Conservation (phyloP, 2,113 vertebrate genomes). For the Percina caprodes region DNA sequence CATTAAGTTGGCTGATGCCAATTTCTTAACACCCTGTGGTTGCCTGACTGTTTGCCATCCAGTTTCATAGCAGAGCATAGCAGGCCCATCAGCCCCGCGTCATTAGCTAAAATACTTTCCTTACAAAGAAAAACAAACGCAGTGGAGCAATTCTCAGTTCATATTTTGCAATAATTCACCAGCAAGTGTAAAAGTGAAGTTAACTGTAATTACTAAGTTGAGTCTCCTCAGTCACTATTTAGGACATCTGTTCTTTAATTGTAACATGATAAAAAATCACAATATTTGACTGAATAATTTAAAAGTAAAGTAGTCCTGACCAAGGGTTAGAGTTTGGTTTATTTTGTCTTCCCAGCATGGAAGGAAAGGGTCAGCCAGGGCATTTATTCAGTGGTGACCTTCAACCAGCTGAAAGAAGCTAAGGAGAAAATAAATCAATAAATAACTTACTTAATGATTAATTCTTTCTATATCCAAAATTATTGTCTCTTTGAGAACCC, state of each 20-base stretch:
- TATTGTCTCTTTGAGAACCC: too few relatives aligned
- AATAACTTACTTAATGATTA: background rate
- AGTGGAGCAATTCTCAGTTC: background rate
- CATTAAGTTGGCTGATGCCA: slow-evolving; percentile 58
- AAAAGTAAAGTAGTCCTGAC: background rate
- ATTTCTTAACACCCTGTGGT: slow-evolving; percentile 64
- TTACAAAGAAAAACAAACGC: background rate
- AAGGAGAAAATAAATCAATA: background rate
- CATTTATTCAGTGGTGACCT: too few relatives aligned
- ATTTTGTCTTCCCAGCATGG: background rate
- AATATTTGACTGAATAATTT: background rate
- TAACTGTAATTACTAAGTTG: background rate
- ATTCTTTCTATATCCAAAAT: background rate
- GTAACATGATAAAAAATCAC: background rate
- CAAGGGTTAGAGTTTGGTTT: background rate
- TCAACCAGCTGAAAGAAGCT: background rate
- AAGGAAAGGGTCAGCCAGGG: background rate
- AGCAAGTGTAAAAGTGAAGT: background rate
- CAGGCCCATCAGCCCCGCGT: slow-evolving; percentile 48
- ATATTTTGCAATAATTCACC: slow-evolving; percentile 21
- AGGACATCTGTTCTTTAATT: background rate
- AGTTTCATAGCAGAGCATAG: slow-evolving; percentile 40
- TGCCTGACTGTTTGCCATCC: slow-evolving; percentile 44
- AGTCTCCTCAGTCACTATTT: background rate
- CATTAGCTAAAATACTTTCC: slow-evolving; percentile 53